Conservation (phyloP, 1,140 invertebrate genomes). For the Metopolophium dirhodum region DNA sequence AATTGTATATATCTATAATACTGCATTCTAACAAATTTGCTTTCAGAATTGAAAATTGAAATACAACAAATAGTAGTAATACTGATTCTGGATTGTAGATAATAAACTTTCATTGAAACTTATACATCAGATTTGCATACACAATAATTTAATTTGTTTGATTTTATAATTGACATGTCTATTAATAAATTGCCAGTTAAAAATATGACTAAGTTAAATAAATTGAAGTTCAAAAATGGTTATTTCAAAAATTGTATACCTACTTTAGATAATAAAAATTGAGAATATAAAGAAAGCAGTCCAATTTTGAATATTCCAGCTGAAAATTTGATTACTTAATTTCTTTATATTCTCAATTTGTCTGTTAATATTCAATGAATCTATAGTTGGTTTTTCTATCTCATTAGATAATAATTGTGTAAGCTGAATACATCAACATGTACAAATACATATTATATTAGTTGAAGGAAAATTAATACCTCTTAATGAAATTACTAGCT, state of each 20-base stretch:
- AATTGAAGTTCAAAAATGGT: too few relatives aligned
- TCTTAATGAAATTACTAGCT: background rate
- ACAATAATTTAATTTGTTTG: background rate
- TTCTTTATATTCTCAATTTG: background rate
- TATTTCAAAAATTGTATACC: too few relatives aligned
- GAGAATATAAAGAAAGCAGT: background rate
- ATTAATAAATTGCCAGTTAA: background rate
- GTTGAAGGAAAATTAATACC: background rate
- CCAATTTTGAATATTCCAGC: background rate
- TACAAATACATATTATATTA: background rate
- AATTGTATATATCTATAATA: background rate
- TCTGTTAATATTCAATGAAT: background rate
- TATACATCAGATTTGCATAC: background rate
- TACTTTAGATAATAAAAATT: background rate
- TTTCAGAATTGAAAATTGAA: background rate
- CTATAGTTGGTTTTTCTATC: background rate
- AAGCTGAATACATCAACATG: background rate
- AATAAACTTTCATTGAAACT: background rate
- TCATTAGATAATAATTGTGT: background rate
- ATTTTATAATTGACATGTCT: background rate
- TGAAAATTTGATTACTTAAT: background rate
- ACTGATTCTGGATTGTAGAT: background rate
- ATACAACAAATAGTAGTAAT: background rate
- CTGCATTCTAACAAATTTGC: background rate
- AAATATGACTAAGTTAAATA: background rate